phyloP scores from a whole-genome alignment of 2,113 vertebrate genomes.

The Podarcis raffonei region DNA sequence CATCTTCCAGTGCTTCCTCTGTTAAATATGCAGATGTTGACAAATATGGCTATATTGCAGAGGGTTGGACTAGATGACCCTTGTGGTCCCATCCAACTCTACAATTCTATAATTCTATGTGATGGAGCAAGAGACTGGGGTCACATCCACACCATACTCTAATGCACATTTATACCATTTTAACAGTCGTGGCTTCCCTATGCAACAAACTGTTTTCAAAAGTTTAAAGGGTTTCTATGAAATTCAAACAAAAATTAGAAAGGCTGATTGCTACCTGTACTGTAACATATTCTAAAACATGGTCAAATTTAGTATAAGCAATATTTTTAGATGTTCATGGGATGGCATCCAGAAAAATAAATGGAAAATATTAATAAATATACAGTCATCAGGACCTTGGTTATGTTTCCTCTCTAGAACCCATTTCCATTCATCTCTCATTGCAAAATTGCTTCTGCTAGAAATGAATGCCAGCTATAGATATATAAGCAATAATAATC shows the following conservation, averaged over 20 bases:
- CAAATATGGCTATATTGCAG: too few species aligned
- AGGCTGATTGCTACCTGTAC: neutral
- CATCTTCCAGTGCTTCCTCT: too few species aligned
- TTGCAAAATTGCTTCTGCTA: neutral
- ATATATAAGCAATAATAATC: neutral
- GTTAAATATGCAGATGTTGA: too few species aligned
- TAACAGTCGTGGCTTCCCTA: neutral
- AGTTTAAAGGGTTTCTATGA: neutral
- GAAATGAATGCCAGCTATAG: neutral
- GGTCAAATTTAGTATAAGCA: neutral
- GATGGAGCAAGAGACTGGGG: too few species aligned
- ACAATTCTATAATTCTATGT: too few species aligned
- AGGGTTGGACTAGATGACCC: too few species aligned
- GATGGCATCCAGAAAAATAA: neutral
- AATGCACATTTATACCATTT: too few species aligned
- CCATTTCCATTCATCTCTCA: neutral
- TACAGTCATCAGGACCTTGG: neutral
- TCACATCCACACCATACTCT: too few species aligned
- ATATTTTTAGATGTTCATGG: neutral
- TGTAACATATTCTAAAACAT: neutral
- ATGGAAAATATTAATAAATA: neutral
- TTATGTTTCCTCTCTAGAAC: neutral
- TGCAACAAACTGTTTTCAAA: neutral
- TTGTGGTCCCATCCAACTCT: too few species aligned
- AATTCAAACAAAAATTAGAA: neutral